These are phyloP conservation scores for Melanotaenia parkinsoni DNA, from an alignment of 2,797 vertebrate genomes.

Conservation along the genomic window DNA sequence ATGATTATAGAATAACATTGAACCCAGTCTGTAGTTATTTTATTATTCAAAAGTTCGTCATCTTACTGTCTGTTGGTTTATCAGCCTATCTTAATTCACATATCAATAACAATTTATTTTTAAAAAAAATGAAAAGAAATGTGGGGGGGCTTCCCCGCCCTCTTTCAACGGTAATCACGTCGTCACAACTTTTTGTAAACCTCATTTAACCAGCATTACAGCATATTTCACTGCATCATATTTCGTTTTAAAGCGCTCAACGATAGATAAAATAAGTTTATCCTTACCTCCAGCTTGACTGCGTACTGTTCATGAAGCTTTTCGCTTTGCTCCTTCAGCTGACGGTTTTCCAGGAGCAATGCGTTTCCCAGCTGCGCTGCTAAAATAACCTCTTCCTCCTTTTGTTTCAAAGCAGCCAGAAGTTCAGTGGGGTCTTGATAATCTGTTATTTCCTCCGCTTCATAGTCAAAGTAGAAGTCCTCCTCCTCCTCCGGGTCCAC, in stretches of 20 bases:
- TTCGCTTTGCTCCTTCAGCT: slow-evolving; percentile 79
- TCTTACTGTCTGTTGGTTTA: no score
- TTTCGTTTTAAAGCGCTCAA: not conserved
- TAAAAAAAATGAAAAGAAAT: not conserved
- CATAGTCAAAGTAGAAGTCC: slow-evolving; percentile 79
- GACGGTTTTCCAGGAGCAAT: slow-evolving; percentile 83
- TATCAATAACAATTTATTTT: no score
- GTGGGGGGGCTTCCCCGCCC: not conserved
- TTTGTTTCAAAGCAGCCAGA: slow-evolving; percentile 81
- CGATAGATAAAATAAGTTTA: rapidly evolving
- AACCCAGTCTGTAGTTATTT: not conserved
- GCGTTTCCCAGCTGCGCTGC: slow-evolving; percentile 86
- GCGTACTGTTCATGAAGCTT: slow-evolving; percentile 77
- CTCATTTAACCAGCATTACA: rapidly evolving
- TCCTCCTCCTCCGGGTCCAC: slow-evolving; percentile 77
- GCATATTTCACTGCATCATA: not conserved
- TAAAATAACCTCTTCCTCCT: slow-evolving; percentile 86
- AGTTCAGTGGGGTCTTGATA: slow-evolving; percentile 79
- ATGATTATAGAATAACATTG: not conserved
- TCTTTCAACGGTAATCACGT: not conserved
- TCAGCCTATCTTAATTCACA: not conserved
- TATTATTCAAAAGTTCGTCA: not conserved
- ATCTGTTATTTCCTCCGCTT: slow-evolving; percentile 76
- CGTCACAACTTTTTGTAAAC: not conserved
- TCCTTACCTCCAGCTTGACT: slow-evolving; percentile 82